Conservation (phyloP, 2,113 vertebrate genomes). For the Rynchops niger region DNA sequence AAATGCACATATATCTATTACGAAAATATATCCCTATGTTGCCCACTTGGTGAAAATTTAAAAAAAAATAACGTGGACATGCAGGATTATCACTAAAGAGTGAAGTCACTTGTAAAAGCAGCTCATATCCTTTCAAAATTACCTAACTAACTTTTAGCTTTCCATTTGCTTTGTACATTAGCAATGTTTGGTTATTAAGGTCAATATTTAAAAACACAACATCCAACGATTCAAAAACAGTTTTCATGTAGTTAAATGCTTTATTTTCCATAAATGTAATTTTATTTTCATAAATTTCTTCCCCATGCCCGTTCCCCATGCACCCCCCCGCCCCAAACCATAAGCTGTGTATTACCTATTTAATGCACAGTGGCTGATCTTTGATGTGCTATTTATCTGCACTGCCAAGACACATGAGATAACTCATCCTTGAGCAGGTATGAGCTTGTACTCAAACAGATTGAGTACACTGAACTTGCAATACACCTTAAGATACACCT, state of each 20-base stretch:
- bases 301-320: no score
- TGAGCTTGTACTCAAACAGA: neutral
- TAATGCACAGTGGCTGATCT: neutral
- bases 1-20: neutral
- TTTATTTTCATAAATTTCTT: neutral
- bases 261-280: neutral
- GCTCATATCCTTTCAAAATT: neutral
- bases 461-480: neutral
- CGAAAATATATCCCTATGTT: neutral
- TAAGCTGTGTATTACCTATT: neutral
- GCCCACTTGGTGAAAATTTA: neutral
- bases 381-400: neutral
- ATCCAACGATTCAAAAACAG: neutral
- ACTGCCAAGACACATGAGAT: neutral
- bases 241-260: neutral
- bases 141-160: neutral
- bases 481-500: neutral
- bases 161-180: neutral
- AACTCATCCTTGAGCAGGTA: neutral
- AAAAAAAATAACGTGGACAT: neutral
- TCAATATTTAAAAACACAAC: neutral
- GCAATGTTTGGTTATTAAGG: neutral
- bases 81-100: neutral
- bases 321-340: fast-evolving
- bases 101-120: neutral